These are phyloP conservation scores for Drosophila kurseongensis DNA, from an alignment of 1,140 invertebrate species.

Conservation along the genomic window DNA sequence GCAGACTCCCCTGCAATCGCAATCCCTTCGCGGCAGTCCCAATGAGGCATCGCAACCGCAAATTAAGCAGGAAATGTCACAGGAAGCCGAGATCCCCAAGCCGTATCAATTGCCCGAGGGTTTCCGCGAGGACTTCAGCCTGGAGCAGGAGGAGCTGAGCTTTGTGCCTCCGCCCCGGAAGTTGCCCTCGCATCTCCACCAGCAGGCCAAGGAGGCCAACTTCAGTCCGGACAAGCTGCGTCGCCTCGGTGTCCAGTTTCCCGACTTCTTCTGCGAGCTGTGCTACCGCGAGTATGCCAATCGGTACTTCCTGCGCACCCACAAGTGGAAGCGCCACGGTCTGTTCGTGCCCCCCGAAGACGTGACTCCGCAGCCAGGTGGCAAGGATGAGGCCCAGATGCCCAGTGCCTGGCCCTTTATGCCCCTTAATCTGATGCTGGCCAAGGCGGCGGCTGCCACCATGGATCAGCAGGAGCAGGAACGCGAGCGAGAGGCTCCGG, in stretches of 20 bases:
- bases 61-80: constrained; percentile 33
- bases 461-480: constrained; percentile 41
- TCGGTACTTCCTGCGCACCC: constrained; percentile 96
- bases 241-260: constrained; percentile 92
- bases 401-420: constrained; percentile 84
- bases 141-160: constrained; percentile 86
- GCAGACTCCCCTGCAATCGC: constrained; percentile 15
- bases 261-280: constrained; percentile 96
- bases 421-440: constrained; percentile 88
- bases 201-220: constrained; percentile 87
- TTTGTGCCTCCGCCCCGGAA: constrained; percentile 86
- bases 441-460: constrained; percentile 68
- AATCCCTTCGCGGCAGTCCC: constrained; percentile 41
- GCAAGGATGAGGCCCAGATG: constrained; percentile 75
- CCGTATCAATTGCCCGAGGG: constrained; percentile 80
- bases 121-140: constrained; percentile 79
- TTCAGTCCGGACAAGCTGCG: constrained; percentile 89
- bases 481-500: constrained; percentile 12
- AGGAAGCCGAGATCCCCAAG: constrained; percentile 14
- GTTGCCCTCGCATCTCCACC: constrained; percentile 87
- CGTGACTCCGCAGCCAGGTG: constrained; percentile 14
- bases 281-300: constrained; percentile 98
- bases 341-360: constrained; percentile 87
- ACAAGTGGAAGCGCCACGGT: constrained; percentile 94
- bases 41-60: constrained; percentile 26